Base-by-base conservation (phyloP, 2,888 invertebrate genomes). In the Athalia cordata region DNA sequence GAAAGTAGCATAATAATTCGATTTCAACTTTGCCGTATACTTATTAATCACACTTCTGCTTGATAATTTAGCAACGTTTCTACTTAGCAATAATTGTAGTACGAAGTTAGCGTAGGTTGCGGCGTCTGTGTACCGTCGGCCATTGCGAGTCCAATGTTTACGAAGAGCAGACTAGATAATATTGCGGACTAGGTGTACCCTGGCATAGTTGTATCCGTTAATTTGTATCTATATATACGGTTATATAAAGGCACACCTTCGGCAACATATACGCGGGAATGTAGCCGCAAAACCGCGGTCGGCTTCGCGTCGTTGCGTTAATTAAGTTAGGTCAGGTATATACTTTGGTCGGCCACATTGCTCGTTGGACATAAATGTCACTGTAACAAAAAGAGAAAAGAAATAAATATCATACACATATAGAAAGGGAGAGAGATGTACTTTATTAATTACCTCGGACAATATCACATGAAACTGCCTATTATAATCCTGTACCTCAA, bases 281-380 rank as follows among this genome's bases (percentile, higher is more conserved):
- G 83, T 84, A 83, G 83, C 89, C 89, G 80, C 89, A 88, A 86
- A 88, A 84, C 86, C 86, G 88, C 85, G 89, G 89, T 88, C 83
- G 86, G 87, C 85, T 88, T 83, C 85, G 89, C 87, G 87, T 88
- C 89, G 89, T 90, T 90, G 89, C 87, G 87, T 90, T 90, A 90
- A 90, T 90, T 90, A 90, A 90, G 89, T 90, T 90, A 90, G 75
- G 75, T 75, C 62, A 75, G 75, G 72, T 72, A 75, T 68, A 29
- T 89, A 88, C 86, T 85, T 86, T 84, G 86, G 84, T 85, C 85
- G 85, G 85, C 85, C 85, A 86, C 87, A 86, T 87, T 88, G 87
- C 88, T 88, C 85, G 81, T 81, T 82, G 84, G 82, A 84, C 86
- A 88, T 89, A 88, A 89, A 88, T 85, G 89, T 89, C 88, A 87